phyloP scores from a whole-genome alignment of 2,797 vertebrate genomes.

The Phrynocephalus guinanensis region DNA sequence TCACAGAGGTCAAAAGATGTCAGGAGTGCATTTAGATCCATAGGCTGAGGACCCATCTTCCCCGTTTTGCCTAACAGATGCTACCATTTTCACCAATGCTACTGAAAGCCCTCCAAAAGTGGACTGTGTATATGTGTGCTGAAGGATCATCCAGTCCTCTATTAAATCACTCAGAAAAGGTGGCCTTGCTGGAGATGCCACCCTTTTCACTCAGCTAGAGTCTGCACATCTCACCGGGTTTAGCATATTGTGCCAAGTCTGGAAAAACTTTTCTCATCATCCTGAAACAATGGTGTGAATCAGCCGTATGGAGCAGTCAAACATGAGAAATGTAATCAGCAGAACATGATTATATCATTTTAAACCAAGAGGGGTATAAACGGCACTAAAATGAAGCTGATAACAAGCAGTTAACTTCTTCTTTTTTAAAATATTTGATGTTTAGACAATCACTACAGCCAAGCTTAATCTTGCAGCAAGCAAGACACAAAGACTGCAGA shows the following conservation, averaged over 20 bases:
- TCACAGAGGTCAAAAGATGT: too few species aligned
- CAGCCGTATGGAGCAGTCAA: neutral
- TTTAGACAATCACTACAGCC: slow-evolving; percentile 21
- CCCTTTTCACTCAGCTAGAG: neutral
- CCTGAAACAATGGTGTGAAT: neutral
- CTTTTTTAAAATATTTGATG: slow-evolving; percentile 24
- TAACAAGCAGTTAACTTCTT: slow-evolving; percentile 17
- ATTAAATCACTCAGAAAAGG: too few species aligned
- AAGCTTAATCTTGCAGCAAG: slow-evolving; percentile 48
- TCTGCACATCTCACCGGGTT: neutral
- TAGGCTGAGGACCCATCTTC: too few species aligned
- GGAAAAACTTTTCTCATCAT: neutral
- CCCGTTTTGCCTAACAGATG: too few species aligned
- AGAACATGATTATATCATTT: neutral
- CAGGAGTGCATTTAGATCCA: too few species aligned
- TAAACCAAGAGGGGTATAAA: neutral
- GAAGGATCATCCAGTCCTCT: too few species aligned
- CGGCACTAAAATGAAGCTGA: neutral
- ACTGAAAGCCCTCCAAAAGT: too few species aligned
- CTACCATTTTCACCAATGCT: too few species aligned
- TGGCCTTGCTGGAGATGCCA: neutral
- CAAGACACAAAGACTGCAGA: slow-evolving; percentile 40
- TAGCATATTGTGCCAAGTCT: neutral
- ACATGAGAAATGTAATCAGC: neutral
- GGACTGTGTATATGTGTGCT: too few species aligned